phyloP scores from a whole-genome alignment of 30 jellyfish, hydroid and myxozoan genomes.

The Aurelia aurita complex sp. Pacific region DNA sequence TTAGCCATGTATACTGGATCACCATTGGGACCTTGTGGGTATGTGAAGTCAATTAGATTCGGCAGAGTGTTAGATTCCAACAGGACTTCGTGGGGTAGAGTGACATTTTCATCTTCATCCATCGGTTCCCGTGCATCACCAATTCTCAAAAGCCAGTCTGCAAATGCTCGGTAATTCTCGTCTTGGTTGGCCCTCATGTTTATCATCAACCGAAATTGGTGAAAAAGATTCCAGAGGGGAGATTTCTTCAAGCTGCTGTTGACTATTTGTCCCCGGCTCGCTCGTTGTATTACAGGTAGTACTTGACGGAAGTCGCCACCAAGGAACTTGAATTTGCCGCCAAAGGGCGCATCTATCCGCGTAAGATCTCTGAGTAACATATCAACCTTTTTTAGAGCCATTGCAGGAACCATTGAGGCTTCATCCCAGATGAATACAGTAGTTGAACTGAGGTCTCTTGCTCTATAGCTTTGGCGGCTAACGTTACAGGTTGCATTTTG shows the following conservation, averaged over 20 bases:
- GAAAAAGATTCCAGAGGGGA: slow-evolving; percentile 29
- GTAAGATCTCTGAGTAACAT: too few species aligned
- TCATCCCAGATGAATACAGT: slow-evolving; percentile 8
- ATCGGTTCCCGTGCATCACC: slow-evolving; percentile 21
- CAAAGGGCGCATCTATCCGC: too few species aligned
- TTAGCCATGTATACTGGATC: neutral
- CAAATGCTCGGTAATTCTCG: slow-evolving; percentile 26
- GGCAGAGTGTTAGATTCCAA: too few species aligned
- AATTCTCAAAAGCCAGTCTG: slow-evolving; percentile 51
- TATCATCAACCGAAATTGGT: slow-evolving; percentile 16
- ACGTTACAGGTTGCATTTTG: too few species aligned
- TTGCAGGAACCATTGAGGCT: neutral
- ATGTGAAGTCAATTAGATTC: neutral
- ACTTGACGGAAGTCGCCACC: too few species aligned
- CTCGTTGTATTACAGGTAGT: too few species aligned
- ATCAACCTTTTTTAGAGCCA: too few species aligned
- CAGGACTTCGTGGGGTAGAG: too few species aligned
- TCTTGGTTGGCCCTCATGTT: slow-evolving; percentile 61
- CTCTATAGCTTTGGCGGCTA: too few species aligned
- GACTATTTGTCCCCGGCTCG: too few species aligned
- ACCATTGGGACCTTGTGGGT: slow-evolving; percentile 24
- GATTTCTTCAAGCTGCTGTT: slow-evolving; percentile 26
- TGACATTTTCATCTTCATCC: neutral
- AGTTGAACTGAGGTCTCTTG: too few species aligned
- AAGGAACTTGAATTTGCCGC: too few species aligned